Conservation (phyloP, 2,888 invertebrate species). For the Nomada ruficornis region DNA sequence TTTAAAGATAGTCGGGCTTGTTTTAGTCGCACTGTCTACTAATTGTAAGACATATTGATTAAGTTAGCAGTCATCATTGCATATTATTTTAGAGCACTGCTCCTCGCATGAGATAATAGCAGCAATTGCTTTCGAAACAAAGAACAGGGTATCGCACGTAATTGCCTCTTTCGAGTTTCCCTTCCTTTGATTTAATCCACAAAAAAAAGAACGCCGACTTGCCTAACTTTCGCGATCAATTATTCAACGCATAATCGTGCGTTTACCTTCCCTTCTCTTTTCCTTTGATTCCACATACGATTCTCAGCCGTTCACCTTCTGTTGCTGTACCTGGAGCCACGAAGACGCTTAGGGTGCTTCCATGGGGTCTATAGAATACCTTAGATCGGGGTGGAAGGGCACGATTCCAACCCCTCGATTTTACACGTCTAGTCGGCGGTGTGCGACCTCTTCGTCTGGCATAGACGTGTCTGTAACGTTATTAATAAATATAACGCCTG, state of each 20-base stretch:
- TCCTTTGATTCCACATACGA: slow-evolving; percentile 23
- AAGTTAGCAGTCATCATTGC: background rate
- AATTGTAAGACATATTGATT: background rate
- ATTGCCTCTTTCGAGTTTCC: slow-evolving; percentile 29
- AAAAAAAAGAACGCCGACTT: slow-evolving; percentile 24
- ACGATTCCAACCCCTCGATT: slow-evolving; percentile 18
- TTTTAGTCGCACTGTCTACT: background rate
- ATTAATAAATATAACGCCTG: too few relatives aligned
- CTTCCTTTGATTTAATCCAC: slow-evolving; percentile 30
- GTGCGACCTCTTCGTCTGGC: background rate
- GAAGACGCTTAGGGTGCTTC: slow-evolving; percentile 25
- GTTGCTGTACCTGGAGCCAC: slow-evolving; percentile 18
- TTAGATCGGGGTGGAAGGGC: slow-evolving; percentile 7
- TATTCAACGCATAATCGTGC: slow-evolving; percentile 55
- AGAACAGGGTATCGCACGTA: slow-evolving; percentile 7
- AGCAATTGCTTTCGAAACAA: slow-evolving; percentile 15
- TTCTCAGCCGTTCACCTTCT: slow-evolving; percentile 35
- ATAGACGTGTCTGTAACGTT: background rate
- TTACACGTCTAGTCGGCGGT: background rate
- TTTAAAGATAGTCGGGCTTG: too few relatives aligned
- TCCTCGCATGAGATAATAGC: slow-evolving; percentile 7
- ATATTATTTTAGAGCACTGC: background rate
- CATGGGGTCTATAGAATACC: slow-evolving; percentile 15
- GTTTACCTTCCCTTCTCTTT: slow-evolving; percentile 33
- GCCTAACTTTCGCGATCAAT: slow-evolving; percentile 54